phyloP scores from a whole-genome alignment of 2,113 vertebrate species.

The Myiopsitta monachus region DNA sequence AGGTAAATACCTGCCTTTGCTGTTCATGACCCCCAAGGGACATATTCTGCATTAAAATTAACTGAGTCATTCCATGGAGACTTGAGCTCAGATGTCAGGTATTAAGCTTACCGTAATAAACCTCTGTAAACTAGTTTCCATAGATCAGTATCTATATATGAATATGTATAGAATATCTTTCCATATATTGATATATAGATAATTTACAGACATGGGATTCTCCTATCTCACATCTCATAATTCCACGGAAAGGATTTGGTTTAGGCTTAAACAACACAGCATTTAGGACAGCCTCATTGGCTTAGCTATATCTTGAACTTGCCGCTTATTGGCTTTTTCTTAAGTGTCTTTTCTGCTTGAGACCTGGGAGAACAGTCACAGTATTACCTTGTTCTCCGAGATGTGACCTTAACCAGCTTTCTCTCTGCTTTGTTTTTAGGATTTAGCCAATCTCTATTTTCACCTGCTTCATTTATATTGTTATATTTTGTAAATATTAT shows the following conservation, averaged over 20 bases:
- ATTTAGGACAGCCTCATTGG: background rate
- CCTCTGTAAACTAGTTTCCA: background rate
- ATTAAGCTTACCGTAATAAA: background rate
- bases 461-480: background rate
- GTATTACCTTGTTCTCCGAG: background rate
- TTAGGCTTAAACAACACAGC: background rate
- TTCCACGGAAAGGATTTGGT: background rate
- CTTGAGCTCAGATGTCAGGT: background rate
- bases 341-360: background rate
- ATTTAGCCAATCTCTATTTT: background rate
- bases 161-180: background rate
- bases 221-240: background rate
- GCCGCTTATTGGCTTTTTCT: background rate
- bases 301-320: background rate
- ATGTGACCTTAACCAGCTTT: background rate
- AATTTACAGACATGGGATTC: background rate
- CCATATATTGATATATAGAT: background rate
- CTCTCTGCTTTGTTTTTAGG: background rate
- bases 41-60: background rate
- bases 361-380: background rate
- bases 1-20: slow-evolving; percentile 68
- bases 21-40: background rate
- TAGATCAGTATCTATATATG: background rate
- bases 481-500: background rate
- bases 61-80: background rate